Base-by-base conservation (phyloP, 2,797 vertebrate species). In the Xerus rutilus region DNA sequence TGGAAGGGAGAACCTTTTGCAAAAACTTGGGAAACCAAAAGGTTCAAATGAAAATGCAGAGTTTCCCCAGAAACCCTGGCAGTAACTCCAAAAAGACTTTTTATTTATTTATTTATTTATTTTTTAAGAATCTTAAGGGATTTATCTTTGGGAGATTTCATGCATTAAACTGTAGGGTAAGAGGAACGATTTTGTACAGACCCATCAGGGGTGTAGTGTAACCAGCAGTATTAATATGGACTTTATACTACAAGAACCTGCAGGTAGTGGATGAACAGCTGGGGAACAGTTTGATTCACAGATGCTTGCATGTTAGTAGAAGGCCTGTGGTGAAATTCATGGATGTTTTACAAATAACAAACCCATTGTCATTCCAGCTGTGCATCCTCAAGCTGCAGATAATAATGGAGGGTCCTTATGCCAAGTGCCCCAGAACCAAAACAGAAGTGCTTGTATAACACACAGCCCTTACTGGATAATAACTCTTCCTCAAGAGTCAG, bases 271-370 rank as follows among this genome's bases (percentile, higher is more conserved):
- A 77, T 87, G 95, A 97, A 95, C 98, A 98, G 97, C 98, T 98
- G 98, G 98, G 97, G 93, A 98, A 97, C 98, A 96, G 98, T 97
- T 97, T 95, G 96, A 96, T 93, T 97, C 98, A 83, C 98, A 97
- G 98, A 97, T 98, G 98, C 97, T 97, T 96, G 97, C 52, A 39
- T 3, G 64, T 65, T 95, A 96, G 97, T 97, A 52, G 97, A 97
- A 96, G 89, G 97, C 98, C 98, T 79, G 95, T 94, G 96, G 98
- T 97, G 98, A 98, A 98, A 98, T 96, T 96, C 97, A 84, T 83
- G 98, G 98, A 83, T 97, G 96, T 97, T 98, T 98, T 98, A 97
- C 97, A 98, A 98, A 97, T 94, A 97, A 96, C 96, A 97, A 97
- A 95, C 84, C 95, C 95, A 92, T 91, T 95, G 97, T 98, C 97